Evolutionary conservation across 2,797 vertebrate genomes (phyloP).

Genomic region (Vespertilio murinus): DNA sequence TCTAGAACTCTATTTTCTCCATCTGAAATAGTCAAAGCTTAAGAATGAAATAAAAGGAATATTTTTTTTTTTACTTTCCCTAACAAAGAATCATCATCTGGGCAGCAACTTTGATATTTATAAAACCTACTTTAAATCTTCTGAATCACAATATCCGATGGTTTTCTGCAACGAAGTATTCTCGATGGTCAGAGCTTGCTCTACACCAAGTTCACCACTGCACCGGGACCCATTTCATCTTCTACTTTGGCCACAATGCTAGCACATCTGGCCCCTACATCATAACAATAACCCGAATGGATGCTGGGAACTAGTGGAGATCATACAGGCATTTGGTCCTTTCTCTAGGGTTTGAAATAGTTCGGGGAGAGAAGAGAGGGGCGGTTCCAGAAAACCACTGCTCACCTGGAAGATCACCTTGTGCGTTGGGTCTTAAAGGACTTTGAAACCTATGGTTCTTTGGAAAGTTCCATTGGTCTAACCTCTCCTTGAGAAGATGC

Average conservation of each 20-base stretch:
- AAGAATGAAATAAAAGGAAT: conserved; percentile 25
- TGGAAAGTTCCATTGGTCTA: neutral
- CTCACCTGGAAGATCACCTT: neutral
- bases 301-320: neutral
- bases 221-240: neutral
- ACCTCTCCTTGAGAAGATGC: neutral
- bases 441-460: accelerated
- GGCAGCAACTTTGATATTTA: neutral
- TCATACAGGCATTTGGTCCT: neutral
- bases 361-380: too few relatives aligned
- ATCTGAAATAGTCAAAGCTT: neutral
- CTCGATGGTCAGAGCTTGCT: neutral
- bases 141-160: neutral
- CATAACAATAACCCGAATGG: neutral
- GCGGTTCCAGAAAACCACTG: neutral
- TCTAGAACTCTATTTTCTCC: neutral
- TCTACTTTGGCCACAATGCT: neutral
- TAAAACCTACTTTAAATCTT: neutral
- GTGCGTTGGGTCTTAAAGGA: neutral
- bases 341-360: neutral
- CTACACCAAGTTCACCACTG: neutral
- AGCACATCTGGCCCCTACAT: neutral
- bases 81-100: neutral
- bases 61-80: neutral
- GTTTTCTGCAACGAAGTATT: neutral